Base-by-base conservation (phyloP, 30 jellyfish, hydroid and myxozoan genomes). In the Hydractinia echinata region DNA sequence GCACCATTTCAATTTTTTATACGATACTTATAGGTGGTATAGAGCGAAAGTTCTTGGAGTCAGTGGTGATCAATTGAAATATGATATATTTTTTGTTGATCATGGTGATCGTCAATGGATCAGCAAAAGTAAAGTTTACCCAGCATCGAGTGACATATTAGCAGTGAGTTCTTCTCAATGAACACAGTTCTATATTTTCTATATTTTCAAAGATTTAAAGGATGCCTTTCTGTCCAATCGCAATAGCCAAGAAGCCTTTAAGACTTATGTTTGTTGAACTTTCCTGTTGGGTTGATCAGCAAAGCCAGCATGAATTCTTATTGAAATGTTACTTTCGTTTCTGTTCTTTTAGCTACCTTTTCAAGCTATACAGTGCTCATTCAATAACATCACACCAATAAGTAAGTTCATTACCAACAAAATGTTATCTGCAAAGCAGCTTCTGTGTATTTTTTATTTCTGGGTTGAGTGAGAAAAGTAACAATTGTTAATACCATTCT, bases 31-130 rank as follows among this genome's bases (percentile, higher is more conserved):
- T 51, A 90, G 97, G 72, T 90, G 95, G 97, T 90, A 90, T 67
- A 92, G 95, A 64, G 97, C 87, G 18, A 76, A 82, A 20, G 79
- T 90, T 39, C 83, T 85, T 4, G 87, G 73, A 14, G 61, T 81
- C 52, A 82, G 80, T 64, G 84, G 73, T 44, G 94, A 78, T 39
- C 54, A 61, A 6, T 52, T 67, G 21, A 88, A 74, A 67, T 89
- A 13, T 54, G 73, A 77, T 64, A 89, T 90, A 39, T 90, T 80
- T 64, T 90, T 79, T 61, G 93, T 85, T 16, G 97, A 90, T 53
- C 97, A 90, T 64, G 97, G 97, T 30, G 97, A 90, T 39, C 69
- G 83, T 10, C 95, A 85, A 51, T 85, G 93, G 87, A 21, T 90
- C 44, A 50, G 83, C 6, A 79, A 67, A 58, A 20, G 62, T 10